These are phyloP conservation scores for Neoascia interrupta DNA, from an alignment of 2,888 invertebrate species.

Conservation along the genomic window DNA sequence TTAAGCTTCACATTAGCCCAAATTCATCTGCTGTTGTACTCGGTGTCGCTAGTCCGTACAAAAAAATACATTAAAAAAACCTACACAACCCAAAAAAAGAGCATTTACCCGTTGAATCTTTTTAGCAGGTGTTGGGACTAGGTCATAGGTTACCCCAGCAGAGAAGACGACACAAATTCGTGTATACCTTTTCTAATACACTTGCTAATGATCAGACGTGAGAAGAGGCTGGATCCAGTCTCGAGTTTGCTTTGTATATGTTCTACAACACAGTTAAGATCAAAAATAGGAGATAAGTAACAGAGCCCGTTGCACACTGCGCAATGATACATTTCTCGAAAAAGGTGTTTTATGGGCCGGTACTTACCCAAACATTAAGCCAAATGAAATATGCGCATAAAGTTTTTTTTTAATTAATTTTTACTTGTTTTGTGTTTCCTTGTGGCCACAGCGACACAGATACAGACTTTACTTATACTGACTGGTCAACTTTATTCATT, in stretches of 20 bases:
- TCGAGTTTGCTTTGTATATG: slow-evolving; percentile 19
- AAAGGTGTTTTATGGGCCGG: slow-evolving; percentile 48
- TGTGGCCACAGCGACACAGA: neutral
- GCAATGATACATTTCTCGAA: slow-evolving; percentile 40
- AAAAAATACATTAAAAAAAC: neutral
- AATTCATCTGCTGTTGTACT: slow-evolving; percentile 60
- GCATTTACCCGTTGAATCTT: slow-evolving; percentile 11
- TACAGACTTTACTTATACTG: too few relatives aligned
- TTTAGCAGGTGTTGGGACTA: slow-evolving; percentile 33
- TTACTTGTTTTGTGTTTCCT: slow-evolving; percentile 35
- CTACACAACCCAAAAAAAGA: slow-evolving; percentile 10
- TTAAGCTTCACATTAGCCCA: slow-evolving; percentile 45
- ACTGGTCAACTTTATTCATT: too few relatives aligned
- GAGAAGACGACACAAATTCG: slow-evolving; percentile 6
- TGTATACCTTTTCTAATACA: slow-evolving; percentile 32
- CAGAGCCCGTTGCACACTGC: slow-evolving; percentile 50
- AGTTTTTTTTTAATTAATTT: slow-evolving; percentile 36
- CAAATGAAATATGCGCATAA: slow-evolving; percentile 61
- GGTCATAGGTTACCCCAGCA: slow-evolving; percentile 43
- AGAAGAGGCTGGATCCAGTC: slow-evolving; percentile 6
- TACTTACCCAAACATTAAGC: slow-evolving; percentile 63
- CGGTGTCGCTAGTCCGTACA: too few relatives aligned
- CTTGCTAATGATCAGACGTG: slow-evolving; percentile 53
- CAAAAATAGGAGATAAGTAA: slow-evolving; percentile 37
- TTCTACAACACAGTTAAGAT: slow-evolving; percentile 53